Percentiles rank a stretch among this genome's conserved stretches.
Evolutionary conservation across 2,888 invertebrate genomes (phyloP).

Genomic region (Cheilosia grossa): DNA sequence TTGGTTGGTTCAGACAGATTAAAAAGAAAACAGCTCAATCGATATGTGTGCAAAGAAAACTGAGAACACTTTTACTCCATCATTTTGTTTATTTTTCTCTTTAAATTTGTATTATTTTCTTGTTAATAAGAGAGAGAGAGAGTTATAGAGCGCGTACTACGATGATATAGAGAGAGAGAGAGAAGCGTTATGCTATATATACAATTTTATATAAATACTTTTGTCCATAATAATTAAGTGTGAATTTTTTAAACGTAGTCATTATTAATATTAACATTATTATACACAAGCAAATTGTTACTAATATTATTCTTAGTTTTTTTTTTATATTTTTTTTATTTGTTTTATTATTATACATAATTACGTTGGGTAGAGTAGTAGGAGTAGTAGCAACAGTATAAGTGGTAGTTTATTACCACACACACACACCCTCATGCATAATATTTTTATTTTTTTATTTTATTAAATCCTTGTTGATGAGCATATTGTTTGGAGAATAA

Average conservation of each 20-base stretch:
- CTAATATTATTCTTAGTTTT: conserved; percentile 55
- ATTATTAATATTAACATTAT: conserved; percentile 64
- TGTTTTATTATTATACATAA: conserved; percentile 21
- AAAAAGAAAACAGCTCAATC: conserved; percentile 56
- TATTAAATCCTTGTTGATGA: conserved; percentile 38
- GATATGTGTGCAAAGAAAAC: conserved; percentile 43
- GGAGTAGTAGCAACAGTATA: conserved; percentile 26
- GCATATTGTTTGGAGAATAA: conserved; percentile 26
- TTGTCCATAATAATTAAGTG: conserved; percentile 70
- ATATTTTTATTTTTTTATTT: conserved; percentile 5
- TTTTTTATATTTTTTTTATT: conserved; percentile 56
- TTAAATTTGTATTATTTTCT: conserved; percentile 67
- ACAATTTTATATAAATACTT: conserved; percentile 56
- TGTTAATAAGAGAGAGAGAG: conserved; percentile 48
- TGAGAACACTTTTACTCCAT: conserved; percentile 21
- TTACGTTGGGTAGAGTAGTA: conserved; percentile 41
- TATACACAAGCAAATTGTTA: conserved; percentile 66
- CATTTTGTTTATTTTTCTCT: conserved; percentile 32
- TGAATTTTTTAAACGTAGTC: conserved; percentile 69
- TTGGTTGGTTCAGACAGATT: conserved; percentile 9
- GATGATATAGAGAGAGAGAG: conserved; percentile 21
- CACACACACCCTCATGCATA: conserved; percentile 17
- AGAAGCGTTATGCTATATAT: conserved; percentile 33
- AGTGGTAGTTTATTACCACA: conserved; percentile 22
- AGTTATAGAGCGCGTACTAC: background rate